A percentile compares a stretch with the other conserved stretches of the same genome.
These are phyloP conservation scores for Brachionus rotundiformis DNA, from an alignment of 1,140 invertebrate species.

Conservation along the genomic window DNA sequence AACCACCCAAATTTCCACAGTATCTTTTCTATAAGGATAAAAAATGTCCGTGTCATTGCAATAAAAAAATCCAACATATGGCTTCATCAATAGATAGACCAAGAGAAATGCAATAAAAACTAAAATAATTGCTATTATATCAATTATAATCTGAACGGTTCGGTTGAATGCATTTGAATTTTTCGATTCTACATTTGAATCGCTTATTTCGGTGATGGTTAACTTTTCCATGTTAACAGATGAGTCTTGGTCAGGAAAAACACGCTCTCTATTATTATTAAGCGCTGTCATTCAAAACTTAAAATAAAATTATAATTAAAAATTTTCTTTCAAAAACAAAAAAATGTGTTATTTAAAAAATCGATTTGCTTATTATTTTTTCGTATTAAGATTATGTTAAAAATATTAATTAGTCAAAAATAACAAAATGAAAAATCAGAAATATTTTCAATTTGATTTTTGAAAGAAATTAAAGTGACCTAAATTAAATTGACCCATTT, in stretches of 20 bases:
- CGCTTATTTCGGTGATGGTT: not conserved
- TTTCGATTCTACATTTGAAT: not conserved
- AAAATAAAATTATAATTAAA: not conserved
- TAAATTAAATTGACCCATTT: not conserved
- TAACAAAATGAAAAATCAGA: not conserved
- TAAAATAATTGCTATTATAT: slow-evolving; percentile 13
- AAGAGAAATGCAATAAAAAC: slow-evolving; percentile 36
- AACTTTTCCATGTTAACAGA: not conserved
- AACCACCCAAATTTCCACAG: slow-evolving; percentile 44
- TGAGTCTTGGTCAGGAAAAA: not conserved
- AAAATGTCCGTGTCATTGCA: slow-evolving; percentile 45
- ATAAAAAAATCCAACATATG: not conserved
- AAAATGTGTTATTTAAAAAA: not conserved
- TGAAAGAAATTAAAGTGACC: not conserved
- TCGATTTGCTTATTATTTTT: not conserved
- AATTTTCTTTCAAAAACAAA: not conserved
- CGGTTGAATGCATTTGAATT: not conserved
- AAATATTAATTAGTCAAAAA: no score
- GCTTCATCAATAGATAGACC: slow-evolving; percentile 19
- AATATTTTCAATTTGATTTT: not conserved
- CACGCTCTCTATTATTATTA: not conserved
- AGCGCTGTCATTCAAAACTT: not conserved
- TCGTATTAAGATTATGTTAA: no score
- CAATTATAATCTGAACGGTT: slow-evolving; percentile 15
- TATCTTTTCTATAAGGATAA: slow-evolving; percentile 47